A percentile compares a stretch with the other conserved stretches of the same genome.
Conservation (phyloP, 2,888 invertebrate genomes). For the Deilephila porcellus region DNA sequence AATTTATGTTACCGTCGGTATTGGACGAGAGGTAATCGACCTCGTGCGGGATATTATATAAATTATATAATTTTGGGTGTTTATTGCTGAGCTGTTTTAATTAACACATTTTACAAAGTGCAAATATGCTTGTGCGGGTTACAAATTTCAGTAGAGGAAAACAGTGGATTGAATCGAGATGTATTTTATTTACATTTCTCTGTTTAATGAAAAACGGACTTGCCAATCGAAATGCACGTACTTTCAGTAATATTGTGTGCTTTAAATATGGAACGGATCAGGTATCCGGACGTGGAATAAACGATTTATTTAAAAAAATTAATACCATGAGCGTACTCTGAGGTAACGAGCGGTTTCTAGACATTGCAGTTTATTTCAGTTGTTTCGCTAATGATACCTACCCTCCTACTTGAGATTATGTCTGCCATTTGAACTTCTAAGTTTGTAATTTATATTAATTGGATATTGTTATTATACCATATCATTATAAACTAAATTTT, state of each 20-base stretch:
- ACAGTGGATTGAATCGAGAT: neutral
- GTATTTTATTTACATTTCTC: neutral
- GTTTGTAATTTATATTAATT: neutral
- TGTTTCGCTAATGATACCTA: neutral
- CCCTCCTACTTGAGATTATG: neutral
- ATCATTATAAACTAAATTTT: neutral
- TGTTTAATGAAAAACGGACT: neutral
- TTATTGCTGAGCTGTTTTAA: neutral
- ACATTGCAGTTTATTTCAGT: neutral
- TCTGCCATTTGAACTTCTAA: neutral
- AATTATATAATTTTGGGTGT: neutral
- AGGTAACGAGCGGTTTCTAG: neutral
- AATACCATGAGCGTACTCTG: conserved; percentile 4
- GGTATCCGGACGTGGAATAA: conserved; percentile 38
- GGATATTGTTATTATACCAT: neutral
- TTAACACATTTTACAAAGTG: neutral
- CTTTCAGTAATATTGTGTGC: conserved; percentile 28
- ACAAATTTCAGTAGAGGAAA: neutral
- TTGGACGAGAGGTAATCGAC: conserved; percentile 9
- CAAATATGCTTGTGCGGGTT: neutral
- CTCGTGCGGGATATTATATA: conserved; percentile 2
- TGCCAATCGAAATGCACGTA: conserved; percentile 16
- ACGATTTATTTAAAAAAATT: conserved; percentile 33
- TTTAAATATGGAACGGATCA: conserved; percentile 38
- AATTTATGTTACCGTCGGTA: conserved; percentile 54